Evolutionary conservation across 2,797 vertebrate species (phyloP), one percentile per base, ranked within the genome.

Genomic region (Pampus argenteus): DNA sequence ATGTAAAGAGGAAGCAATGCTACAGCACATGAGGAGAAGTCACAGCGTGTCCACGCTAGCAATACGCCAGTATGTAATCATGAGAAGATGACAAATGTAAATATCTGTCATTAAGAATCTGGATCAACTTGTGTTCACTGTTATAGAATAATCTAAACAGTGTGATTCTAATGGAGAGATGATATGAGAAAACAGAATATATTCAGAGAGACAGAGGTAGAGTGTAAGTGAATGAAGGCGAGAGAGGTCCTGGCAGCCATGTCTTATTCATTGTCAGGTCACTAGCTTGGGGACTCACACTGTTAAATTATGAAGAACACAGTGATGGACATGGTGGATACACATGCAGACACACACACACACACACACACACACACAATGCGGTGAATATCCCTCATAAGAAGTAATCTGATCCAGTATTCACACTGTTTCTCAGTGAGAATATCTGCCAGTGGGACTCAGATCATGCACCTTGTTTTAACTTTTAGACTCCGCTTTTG

Each of bases 221-320:
- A 31, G 23, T 13, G 40, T 1, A 14, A 17, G 51, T 54, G 40
- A 52, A 29, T 20, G 36, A 62, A 47, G 48, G 22, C 67, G 52
- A 31, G 23, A 57, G 34, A 28, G 56, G 72, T 64, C 66, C 60
- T 28, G 57, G 23, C 60, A 78, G n/a, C 45, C 59, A 84, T 86
- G 78, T 83, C 71, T 89, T 83, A 87, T 89, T 85, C 64, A 85
- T 82, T 66, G 60, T 76, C 48, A 78, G 83, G 82, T 86, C 78
- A 79, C 56, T 20, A 50, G 71, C 56, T 74, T 6, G 0, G 58
- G 44, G 70, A 75, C 42, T n/a, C 17, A 25, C 28, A 31, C 59
- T 76, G 59, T 23, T 89, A 73, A 89, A 89, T 87, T 68, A 87
- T 83, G 63, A 79, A 83, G 26, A 81, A 60, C 26, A 51, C 42